Percentiles rank a stretch among this genome's conserved stretches.
phyloP scores from a whole-genome alignment of 1,140 invertebrate genomes.

The Sitodiplosis mosellana region DNA sequence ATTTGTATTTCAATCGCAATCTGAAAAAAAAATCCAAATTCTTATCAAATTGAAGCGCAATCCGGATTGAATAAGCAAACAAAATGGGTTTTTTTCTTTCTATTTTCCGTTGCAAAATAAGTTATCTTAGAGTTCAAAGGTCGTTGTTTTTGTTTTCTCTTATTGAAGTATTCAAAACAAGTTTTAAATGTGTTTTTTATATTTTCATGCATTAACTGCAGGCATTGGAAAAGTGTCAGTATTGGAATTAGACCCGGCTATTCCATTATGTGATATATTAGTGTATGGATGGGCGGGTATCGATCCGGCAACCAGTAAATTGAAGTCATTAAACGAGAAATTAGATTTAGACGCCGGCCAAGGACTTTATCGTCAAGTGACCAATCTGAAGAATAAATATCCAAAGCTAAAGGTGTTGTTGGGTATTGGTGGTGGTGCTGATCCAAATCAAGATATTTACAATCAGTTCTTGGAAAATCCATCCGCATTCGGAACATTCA shows the following conservation, averaged over 20 bases:
- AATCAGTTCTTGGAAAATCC: constrained; percentile 39
- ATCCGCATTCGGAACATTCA: constrained; percentile 45
- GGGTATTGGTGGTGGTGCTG: constrained; percentile 52
- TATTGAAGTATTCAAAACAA: too few relatives aligned
- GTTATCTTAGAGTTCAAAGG: too few relatives aligned
- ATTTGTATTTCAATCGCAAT: too few relatives aligned
- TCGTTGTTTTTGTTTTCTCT: too few relatives aligned
- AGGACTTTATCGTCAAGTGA: constrained; percentile 46
- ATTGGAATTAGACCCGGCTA: constrained; percentile 47
- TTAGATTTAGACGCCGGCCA: constrained; percentile 49
- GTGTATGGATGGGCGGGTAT: constrained; percentile 74
- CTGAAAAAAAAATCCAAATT: too few relatives aligned
- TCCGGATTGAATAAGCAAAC: too few relatives aligned
- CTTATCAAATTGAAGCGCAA: too few relatives aligned
- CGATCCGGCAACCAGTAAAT: constrained; percentile 46
- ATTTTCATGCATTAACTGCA: too few relatives aligned
- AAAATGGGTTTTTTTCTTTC: too few relatives aligned
- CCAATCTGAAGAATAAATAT: constrained; percentile 47
- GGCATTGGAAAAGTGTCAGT: constrained; percentile 60
- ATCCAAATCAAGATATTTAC: constrained; percentile 28
- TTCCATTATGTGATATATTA: constrained; percentile 65
- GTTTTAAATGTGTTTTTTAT: too few relatives aligned
- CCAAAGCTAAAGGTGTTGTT: constrained; percentile 58
- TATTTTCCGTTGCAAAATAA: too few relatives aligned
- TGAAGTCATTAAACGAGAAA: constrained; percentile 45